A percentile compares a stretch with the other conserved stretches of the same genome.
These are phyloP conservation scores for Caenorhabditis brenneri DNA, from an alignment of 1,140 invertebrate species.

Conservation along the genomic window DNA sequence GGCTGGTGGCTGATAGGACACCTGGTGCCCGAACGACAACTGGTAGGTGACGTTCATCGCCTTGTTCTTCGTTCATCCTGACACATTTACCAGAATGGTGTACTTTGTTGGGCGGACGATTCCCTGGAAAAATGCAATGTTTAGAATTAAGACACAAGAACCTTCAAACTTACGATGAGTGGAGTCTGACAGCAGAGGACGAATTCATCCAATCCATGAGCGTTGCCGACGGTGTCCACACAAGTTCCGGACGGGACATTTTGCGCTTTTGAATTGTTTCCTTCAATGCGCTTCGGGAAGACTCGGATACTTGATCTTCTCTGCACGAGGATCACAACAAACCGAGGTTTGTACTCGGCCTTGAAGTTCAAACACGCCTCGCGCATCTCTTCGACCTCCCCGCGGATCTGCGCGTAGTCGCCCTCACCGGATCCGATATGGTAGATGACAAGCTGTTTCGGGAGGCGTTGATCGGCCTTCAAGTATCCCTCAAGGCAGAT, in stretches of 20 bases:
- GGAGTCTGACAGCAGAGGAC: neutral
- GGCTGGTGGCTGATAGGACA: neutral
- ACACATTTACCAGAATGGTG: neutral
- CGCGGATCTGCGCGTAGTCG: neutral
- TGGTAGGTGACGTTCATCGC: neutral
- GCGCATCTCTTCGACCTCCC: neutral
- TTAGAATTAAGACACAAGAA: neutral
- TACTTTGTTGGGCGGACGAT: neutral
- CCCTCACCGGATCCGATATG: neutral
- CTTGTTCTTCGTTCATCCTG: neutral
- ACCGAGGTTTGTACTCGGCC: neutral
- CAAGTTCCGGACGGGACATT: neutral
- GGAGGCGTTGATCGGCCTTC: neutral
- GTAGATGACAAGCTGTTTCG: neutral
- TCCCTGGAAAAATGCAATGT: neutral
- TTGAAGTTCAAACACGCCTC: neutral
- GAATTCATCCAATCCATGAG: neutral
- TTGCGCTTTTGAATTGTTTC: neutral
- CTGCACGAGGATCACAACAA: neutral
- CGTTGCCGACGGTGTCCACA: neutral
- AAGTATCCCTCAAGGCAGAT: neutral
- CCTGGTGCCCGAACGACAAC: neutral
- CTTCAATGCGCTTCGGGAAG: neutral
- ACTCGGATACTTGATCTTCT: neutral
- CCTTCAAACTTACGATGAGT: neutral